Base-by-base conservation (phyloP, 2,888 invertebrate species). In the Desoria tigrina region DNA sequence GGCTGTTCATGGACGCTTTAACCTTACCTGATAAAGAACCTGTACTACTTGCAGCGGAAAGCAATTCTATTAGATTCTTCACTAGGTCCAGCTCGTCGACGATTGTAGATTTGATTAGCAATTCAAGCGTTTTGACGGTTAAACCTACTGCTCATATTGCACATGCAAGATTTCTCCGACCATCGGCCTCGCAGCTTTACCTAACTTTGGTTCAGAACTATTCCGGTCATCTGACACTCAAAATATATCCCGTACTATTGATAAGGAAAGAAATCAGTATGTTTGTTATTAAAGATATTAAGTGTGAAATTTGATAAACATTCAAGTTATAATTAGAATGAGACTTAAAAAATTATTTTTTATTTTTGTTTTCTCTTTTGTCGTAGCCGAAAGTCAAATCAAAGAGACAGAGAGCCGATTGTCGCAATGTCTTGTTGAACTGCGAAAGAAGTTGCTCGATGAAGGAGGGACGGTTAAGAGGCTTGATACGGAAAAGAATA, bases 21-120 rank as follows among this genome's bases (percentile, higher is more conserved):
- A 61, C 64, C 21, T 49, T 68, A 1, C 65, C 69, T 1, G 61
- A 67, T 16, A 69, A 66, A 3, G 73, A 71, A 14, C 68, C 72
- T 1, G 28, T 67, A 4, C 42, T 74, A 2, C 16, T 74, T 1
- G 63, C 60, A 21, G 59, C 67, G 9, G 60, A 57, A 0, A 59
- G 62, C 27, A 42, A 54, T 14, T 27, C 18, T 54, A n/a, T 64
- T 6, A 16, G 49, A 51, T 28, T 68, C 28, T 68, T 61, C 27
- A 64, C 66, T 2, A 42, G 66, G 32, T 61, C 66, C 39, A 45
- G 60, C n/a, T n/a, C 62, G 23, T 53, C 60, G n/a, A n/a, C n/a
- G 21, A 61, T 53, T 28, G 66, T 45, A 21, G n/a, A 21, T 54
- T 11, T 53, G 45, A 53, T 53, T n/a, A 65, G 55, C 27, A 63